These are phyloP conservation scores for Chloroceryle amazona DNA, from an alignment of 2,797 vertebrate species.

Conservation along the genomic window DNA sequence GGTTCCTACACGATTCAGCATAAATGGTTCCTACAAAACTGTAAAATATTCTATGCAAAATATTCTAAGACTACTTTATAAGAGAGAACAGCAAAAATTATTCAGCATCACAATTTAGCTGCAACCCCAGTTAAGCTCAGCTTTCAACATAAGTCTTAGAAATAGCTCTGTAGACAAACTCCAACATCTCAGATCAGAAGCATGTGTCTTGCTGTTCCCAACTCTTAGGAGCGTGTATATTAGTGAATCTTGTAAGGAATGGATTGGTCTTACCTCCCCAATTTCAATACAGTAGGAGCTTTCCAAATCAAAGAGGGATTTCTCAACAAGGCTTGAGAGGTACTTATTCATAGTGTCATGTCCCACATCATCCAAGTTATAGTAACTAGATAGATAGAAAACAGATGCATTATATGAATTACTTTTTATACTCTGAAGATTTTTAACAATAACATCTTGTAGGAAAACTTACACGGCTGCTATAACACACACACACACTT, in stretches of 20 bases:
- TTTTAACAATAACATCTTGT: background rate
- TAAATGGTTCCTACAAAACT: background rate
- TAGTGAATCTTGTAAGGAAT: background rate
- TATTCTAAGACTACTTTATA: background rate
- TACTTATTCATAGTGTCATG: slow-evolving; percentile 94
- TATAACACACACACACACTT: background rate
- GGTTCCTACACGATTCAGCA: background rate
- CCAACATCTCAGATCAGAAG: background rate
- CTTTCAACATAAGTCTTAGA: background rate
- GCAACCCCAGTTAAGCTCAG: background rate
- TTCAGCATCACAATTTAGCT: background rate
- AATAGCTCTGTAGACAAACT: background rate
- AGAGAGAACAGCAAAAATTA: background rate
- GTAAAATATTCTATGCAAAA: background rate
- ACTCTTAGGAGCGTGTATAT: background rate
- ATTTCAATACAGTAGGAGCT: slow-evolving; percentile 94
- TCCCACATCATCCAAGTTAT: slow-evolving; percentile 91
- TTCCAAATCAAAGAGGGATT: slow-evolving; percentile 91
- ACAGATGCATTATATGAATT: background rate
- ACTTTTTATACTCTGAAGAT: background rate
- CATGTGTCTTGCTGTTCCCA: background rate
- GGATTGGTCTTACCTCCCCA: slow-evolving; percentile 86
- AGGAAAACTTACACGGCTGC: background rate
- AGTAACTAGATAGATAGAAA: slow-evolving; percentile 88
- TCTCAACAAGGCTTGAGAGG: slow-evolving; percentile 92